Evolutionary conservation across 2,113 vertebrate genomes (phyloP), one percentile per base, ranked within the genome.

Genomic region (Phyllostomus discolor): DNA sequence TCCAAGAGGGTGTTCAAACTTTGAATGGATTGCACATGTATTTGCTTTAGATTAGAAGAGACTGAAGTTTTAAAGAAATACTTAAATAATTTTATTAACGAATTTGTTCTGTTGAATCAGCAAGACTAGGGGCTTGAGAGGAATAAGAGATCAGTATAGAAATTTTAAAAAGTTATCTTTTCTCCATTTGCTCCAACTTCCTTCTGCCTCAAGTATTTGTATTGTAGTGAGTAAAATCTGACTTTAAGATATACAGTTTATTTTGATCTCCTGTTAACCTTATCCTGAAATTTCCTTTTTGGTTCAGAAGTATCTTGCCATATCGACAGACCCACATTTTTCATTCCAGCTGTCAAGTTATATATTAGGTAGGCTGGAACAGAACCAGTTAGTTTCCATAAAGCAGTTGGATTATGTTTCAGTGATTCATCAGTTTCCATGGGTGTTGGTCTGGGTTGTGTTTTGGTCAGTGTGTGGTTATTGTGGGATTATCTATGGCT

Each of bases 221-320:
- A 4, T 89, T 80, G 3, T 3, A 43, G 19, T 54, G 26, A 33
- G 12, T 76, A 67, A 73, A 73, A 82, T 46, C 43, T 54, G 19
- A 73, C 17, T 86, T 24, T 41, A 17, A 26, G 64, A 41, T 50
- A n/a, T 62, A 78, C 5, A 93, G 54, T 17, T 92, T 95, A 48
- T 84, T 92, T 82, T 95, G 38, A 57, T 80, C 76, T 75, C 17
- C 17, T 9, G 38, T 82, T 75, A 24, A 7, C 22, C 57, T 82
- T 95, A 92, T 69, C 46, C 64, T 69, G 57, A 46, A 52, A 50
- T 92, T 96, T 92, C 41, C n/a, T 73, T 93, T 92, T 69, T 70
- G 19, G 9, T 57, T 88, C 38, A 80, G 46, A 95, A 85, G 28
- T 62, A 81, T 57, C 22, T 95, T 69, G 38, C 57, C 57, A 50